Base-by-base conservation (phyloP, 2,888 invertebrate species). In the Ophioninae sp. region DNA sequence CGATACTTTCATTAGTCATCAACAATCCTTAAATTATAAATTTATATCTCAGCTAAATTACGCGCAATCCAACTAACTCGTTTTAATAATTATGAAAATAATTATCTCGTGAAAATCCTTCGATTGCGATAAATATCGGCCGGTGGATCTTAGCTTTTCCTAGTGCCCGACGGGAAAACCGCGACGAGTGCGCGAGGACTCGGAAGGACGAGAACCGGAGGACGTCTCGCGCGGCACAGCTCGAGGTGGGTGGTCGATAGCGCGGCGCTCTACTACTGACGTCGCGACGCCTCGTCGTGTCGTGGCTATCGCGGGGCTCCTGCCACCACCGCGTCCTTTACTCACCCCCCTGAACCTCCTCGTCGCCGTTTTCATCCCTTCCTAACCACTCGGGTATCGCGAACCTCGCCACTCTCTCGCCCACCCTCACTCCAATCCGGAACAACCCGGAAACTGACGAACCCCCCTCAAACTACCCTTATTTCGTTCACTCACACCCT, bases 241-340 rank as follows among this genome's bases (percentile, higher is more conserved):
- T 75, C 79, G 84, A 86, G 91, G 90, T 91, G 91, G 91, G 90
- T 91, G 91, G 91, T 91, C 92, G 92, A 91, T 91, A 92, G 92
- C 91, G 90, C 91, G 91, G 90, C 91, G 91, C 91, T 91, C 90
- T 90, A 92, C 90, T 90, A 92, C 92, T 92, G 91, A 92, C 91
- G 91, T 92, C 92, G 92, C 92, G 92, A 94, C 94, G 92, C 94
- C 91, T 91, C 90, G 87, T 92, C 94, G 93, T 94, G 90, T 90
- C 91, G 94, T 92, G 92, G 90, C 92, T 93, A 73, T 79, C 79
- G 79, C 94, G 94, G 75, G 93, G 79, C 93, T 92, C 93, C 91
- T 90, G 88, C 88, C 88, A 87, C 89, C 84, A 79, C 72, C 81
- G 30, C 30, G 78, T 70, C 89, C 81, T 81, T 81, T 64, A 69